A percentile compares a stretch with the other conserved stretches of the same genome.
phyloP scores from a whole-genome alignment of 2,888 invertebrate genomes.

The Steinernema scapterisci region DNA sequence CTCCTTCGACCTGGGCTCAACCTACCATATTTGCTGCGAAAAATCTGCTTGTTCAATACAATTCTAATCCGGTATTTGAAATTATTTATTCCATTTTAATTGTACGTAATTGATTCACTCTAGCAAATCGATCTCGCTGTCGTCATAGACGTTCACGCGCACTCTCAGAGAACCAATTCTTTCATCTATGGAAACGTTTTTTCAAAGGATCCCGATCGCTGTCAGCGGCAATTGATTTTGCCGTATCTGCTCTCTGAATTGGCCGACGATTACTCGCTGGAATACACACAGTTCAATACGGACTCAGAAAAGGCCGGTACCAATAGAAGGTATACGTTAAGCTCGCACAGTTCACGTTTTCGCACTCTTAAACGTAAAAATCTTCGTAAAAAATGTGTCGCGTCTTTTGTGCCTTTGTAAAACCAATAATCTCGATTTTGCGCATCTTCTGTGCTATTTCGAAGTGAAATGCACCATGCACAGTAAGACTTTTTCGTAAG shows the following conservation, averaged over 20 bases:
- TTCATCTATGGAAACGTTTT: slow-evolving; percentile 45
- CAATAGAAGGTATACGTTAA: slow-evolving; percentile 73
- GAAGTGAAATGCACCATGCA: no score
- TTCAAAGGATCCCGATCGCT: slow-evolving; percentile 68
- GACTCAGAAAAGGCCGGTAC: slow-evolving; percentile 85
- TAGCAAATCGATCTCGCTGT: slow-evolving; percentile 82
- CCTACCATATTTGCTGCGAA: slow-evolving; percentile 85
- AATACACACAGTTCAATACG: slow-evolving; percentile 88
- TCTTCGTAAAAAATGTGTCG: no score
- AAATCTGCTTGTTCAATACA: slow-evolving; percentile 79
- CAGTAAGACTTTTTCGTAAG: no score
- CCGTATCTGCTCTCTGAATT: slow-evolving; percentile 87
- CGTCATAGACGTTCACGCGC: slow-evolving; percentile 91
- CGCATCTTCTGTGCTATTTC: background rate
- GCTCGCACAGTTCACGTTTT: background rate
- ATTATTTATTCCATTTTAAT: no score
- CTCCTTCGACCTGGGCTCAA: slow-evolving; percentile 87
- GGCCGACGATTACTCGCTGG: slow-evolving; percentile 84
- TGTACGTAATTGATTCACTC: slow-evolving; percentile 63
- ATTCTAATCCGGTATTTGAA: slow-evolving; percentile 79
- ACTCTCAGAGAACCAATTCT: slow-evolving; percentile 75
- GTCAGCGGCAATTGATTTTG: slow-evolving; percentile 90
- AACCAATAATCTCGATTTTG: no score
- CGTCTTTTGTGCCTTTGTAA: background rate
- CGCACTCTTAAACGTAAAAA: no score